Base-by-base conservation (phyloP, 2,888 invertebrate species). In the Leucoptera coffeella region DNA sequence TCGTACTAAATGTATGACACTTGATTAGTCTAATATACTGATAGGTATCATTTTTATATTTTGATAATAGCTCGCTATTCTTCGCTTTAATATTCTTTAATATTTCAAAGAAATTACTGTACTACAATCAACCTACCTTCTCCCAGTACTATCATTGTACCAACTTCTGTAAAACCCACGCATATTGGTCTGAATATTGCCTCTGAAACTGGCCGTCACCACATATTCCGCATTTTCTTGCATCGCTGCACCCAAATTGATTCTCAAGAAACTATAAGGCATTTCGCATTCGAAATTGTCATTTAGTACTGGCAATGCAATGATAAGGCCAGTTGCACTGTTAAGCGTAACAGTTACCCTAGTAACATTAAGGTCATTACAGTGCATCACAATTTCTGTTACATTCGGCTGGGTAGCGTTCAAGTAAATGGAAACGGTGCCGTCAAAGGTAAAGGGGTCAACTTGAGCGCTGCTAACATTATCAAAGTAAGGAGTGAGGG, bases 151-250 rank as follows among this genome's bases (percentile, higher is more conserved):
- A 33, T 76, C 74, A 22, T 54, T 57, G 49, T 88, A 88, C 36
- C 82, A 84, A 54, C 86, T 86, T 36, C 84, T 75, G 47, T 88
- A 89, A 48, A 89, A 88, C 12, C 89, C 89, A 52, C 81, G 76
- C 48, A 89, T 72, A 32, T 75, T 73, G 33, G 80, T 78, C 50
- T 82, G 81, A 17, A 91, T 57, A 26, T 73, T 62, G 1, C 88
- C 90, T 14, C 53, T 58, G 42, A 80, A 91, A 21, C 65, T 69
- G 26, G 85, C 76, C 30, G 53, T 57, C 19, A 90, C 53, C 19
- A 65, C 49, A 45, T 88, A 90, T 28, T 75, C 43, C 15, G 34
- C 38, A 2, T 32, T 30, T 0, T 34, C 0, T 13, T 9, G n/a
- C 23, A 65, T 35, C 4, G 30, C 1, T 23, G 36, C 24, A 1